Conservation (phyloP, 2,797 vertebrate species). For the Diplodus puntazzo region DNA sequence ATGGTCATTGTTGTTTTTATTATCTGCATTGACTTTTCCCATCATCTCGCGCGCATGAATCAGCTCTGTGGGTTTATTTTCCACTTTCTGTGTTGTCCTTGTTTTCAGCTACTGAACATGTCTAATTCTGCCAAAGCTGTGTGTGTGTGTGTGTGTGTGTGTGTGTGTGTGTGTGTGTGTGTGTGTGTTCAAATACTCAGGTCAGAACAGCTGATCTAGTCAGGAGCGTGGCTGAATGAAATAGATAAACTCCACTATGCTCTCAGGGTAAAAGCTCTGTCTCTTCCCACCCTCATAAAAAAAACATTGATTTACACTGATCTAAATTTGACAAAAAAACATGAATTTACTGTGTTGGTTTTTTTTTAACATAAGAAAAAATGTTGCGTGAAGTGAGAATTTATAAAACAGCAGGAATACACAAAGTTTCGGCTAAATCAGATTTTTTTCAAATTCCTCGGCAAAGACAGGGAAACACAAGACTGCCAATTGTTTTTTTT, state of each 20-base stretch:
- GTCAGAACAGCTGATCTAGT: not conserved
- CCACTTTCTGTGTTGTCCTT: not conserved
- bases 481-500: no score
- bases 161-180: no score
- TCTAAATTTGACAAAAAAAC: no score
- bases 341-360: no score
- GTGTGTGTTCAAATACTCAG: not conserved
- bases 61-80: not conserved
- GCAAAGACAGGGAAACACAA: no score
- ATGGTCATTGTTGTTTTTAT: no score
- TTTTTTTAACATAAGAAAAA: not conserved
- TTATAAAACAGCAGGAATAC: no score
- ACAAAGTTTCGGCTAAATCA: not conserved
- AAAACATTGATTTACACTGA: no score
- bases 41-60: not conserved
- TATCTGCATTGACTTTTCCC: no score
- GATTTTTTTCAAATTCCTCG: no score
- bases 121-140: not conserved
- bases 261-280: not conserved
- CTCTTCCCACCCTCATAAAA: not conserved
- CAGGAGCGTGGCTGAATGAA: not conserved
- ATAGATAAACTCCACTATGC: not conserved
- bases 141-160: not conserved
- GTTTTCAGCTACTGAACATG: not conserved
- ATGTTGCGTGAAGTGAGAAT: no score